These are phyloP conservation scores for Philotrypesis tridentata DNA, from an alignment of 1,140 invertebrate genomes.

Conservation along the genomic window DNA sequence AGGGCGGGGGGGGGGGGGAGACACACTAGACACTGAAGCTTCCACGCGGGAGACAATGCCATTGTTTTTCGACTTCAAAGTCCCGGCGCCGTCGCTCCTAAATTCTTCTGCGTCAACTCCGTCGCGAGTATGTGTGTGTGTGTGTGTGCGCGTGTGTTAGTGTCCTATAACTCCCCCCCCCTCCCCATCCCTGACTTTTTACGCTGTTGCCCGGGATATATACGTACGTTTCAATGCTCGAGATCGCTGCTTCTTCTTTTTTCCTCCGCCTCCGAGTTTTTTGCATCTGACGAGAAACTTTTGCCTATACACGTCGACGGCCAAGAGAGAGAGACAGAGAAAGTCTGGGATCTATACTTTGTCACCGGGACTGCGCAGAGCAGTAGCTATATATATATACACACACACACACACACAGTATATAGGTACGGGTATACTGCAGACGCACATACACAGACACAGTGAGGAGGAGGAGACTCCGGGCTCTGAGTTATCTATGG, in stretches of 20 bases:
- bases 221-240: background rate
- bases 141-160: background rate
- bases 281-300: background rate
- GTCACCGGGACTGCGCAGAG: background rate
- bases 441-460: too few relatives aligned
- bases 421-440: too few relatives aligned
- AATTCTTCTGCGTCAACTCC: constrained; percentile 71
- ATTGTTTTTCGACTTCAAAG: constrained; percentile 76
- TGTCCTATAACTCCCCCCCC: too few relatives aligned
- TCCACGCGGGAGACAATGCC: constrained; percentile 72
- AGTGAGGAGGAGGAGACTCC: background rate
- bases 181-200: too few relatives aligned
- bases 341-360: constrained; percentile 11
- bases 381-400: background rate
- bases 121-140: background rate
- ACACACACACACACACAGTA: too few relatives aligned
- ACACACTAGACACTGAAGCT: constrained; percentile 40
- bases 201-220: background rate
- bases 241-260: background rate
- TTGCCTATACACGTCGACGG: background rate
- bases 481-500: background rate
- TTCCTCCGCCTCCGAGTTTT: background rate
- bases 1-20: constrained; percentile 21
- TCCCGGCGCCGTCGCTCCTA: constrained; percentile 71
- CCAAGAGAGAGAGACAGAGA: too few relatives aligned